Evolutionary conservation across 2,888 invertebrate genomes (phyloP).

Genomic region (Idaea dimidiata): DNA sequence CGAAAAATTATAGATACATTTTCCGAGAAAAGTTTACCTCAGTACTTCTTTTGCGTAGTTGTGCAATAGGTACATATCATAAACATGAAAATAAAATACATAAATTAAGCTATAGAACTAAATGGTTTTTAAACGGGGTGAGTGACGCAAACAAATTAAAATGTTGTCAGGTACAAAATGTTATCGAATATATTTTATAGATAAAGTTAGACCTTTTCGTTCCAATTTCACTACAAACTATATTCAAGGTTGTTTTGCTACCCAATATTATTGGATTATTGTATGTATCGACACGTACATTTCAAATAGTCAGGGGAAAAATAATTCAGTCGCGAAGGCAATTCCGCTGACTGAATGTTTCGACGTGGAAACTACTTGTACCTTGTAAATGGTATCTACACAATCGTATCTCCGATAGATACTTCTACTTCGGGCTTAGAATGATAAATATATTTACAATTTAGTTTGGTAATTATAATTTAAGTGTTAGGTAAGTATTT

Average conservation of each 20-base stretch:
- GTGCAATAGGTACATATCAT: too few species aligned
- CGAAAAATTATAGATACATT: too few species aligned
- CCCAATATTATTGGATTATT: background rate
- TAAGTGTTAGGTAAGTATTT: too few species aligned
- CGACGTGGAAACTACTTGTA: background rate
- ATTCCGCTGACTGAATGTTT: background rate
- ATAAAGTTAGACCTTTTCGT: background rate
- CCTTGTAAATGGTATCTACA: background rate
- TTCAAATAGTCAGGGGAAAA: background rate
- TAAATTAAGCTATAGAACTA: too few species aligned
- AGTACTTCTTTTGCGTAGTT: too few species aligned
- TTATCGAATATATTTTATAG: background rate
- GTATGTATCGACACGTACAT: background rate
- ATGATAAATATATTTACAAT: background rate
- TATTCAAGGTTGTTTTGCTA: background rate
- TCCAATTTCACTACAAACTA: background rate
- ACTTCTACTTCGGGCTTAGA: background rate
- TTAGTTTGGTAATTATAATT: background rate
- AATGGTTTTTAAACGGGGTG: too few species aligned
- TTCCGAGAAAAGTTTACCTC: too few species aligned
- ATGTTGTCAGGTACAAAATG: too few species aligned
- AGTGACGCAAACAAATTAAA: too few species aligned
- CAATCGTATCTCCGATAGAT: slow-evolving; percentile 1
- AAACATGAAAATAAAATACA: too few species aligned
- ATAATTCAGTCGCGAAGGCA: background rate